Percentiles rank a stretch among this genome's conserved stretches.
Evolutionary conservation across 2,797 vertebrate genomes (phyloP).

Genomic region (Ptychadena robeensis): DNA sequence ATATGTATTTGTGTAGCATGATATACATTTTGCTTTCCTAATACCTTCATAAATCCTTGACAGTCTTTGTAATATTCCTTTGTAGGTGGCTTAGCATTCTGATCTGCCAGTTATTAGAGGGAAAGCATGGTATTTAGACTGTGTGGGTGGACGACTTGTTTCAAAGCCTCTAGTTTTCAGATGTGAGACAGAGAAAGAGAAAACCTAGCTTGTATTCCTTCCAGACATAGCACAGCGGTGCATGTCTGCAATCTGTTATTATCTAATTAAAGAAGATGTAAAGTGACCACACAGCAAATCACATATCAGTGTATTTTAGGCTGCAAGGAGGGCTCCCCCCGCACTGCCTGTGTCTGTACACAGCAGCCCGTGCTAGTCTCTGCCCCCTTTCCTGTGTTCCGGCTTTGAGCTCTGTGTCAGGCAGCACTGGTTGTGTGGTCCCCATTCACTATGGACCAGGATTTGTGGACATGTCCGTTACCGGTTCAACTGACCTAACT

Average conservation of each 20-base stretch:
- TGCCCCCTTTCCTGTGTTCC: too few relatives aligned
- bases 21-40: neutral
- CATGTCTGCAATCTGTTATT: neutral
- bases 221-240: neutral
- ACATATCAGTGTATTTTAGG: neutral
- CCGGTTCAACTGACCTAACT: too few relatives aligned
- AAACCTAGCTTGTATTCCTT: neutral
- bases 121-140: slow-evolving; percentile 1
- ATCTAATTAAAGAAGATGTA: neutral
- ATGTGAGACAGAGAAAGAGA: neutral
- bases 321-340: too few relatives aligned
- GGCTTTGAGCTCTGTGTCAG: too few relatives aligned
- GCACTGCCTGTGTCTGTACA: too few relatives aligned
- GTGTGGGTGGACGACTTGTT: slow-evolving; percentile 13
- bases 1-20: neutral
- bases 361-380: too few relatives aligned
- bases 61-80: neutral
- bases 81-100: neutral
- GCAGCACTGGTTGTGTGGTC: too few relatives aligned
- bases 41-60: neutral
- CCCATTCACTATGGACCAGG: too few relatives aligned
- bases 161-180: neutral
- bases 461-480: too few relatives aligned
- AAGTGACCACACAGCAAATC: neutral
- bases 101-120: neutral